Base-by-base conservation (phyloP, 2,888 invertebrate species). In the Drosophila pegasa region DNA sequence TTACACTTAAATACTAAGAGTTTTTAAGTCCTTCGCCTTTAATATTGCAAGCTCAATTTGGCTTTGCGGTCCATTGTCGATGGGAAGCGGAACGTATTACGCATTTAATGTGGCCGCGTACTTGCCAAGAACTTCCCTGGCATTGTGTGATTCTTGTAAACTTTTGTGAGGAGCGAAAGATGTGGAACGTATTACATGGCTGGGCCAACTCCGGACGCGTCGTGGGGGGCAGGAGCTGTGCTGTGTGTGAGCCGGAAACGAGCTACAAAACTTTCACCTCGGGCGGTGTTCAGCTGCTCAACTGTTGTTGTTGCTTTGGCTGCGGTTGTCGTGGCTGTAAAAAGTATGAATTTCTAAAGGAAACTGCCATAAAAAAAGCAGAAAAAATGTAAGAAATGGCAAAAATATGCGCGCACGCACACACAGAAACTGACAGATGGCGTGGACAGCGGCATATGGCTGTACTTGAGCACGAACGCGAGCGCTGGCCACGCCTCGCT, bases 201-300 rank as follows among this genome's bases (percentile, higher is more conserved):
- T 64, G 63, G 56, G 41, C 45, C 50, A 66, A 48, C 55, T 37
- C 37, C 25, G 22, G 14, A 33, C 52, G 16, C 10, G n/a, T n/a
- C 1, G 16, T 12, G 40, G n/a, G n/a, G 10, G n/a, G 12, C 43
- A 25, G 43, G 10, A 12, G 33, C 14, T 35, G 55, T 33, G 9
- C 25, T 43, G 55, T 43, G 55, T 33, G 57, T 64, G 67, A 85
- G 78, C 75, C 81, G 81, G 87, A 87, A 87, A 84, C 84, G 79
- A 77, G 84, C 87, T 81, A 81, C 84, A 84, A 83, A 83, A 83
- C 83, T 83, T 83, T 83, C 84, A 84, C 83, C 83, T 83, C 79
- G 47, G 69, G 87, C 80, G 65, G 40, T 47, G 71, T 56, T 68
- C 66, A 67, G 70, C 71, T 56, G 57, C 48, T 71, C 54, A 16